Base-by-base conservation (phyloP, 2,113 vertebrate species). In the Salvelinus sp. region DNA sequence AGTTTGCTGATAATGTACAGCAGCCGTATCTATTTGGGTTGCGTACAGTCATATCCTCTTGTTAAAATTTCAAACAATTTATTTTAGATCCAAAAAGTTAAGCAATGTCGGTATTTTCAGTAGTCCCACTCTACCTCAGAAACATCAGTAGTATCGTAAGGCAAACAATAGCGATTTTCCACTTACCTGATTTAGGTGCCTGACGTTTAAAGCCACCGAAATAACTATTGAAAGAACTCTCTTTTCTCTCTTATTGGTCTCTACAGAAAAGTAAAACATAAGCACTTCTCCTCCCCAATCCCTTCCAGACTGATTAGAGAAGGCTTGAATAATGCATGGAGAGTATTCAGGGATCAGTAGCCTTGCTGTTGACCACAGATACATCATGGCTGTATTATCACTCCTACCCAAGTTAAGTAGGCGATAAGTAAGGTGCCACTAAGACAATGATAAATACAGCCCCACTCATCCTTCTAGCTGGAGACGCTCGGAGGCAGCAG, bases 311-410 rank as follows among this genome's bases (percentile, higher is more conserved):
- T 86, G 84, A 88, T 90, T 76, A 85, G 76, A 76, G 77, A 77
- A 72, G 69, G 73, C 81, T 57, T 91, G 90, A 91, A 87, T 90
- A 91, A 92, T 90, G 86, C 84, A 90, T 86, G 74, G 75, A 78
- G 80, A 84, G n/a, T 65, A 12, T 44, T 79, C 73, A 83, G 78
- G 79, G 82, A 83, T 89, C 86, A 86, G 83, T 77, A 66, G 85
- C 79, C 82, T 81, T 77, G 86, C 67, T 75, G 85, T 80, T 87
- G 88, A 86, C 87, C 83, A 84, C 85, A 71, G 82, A 92, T 91
- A 92, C 90, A 93, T 91, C 85, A 87, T 57, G 14, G 20, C 74
- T 60, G 73, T 76, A 69, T 81, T 86, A 86, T 83, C 81, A 77
- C 73, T 70, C 44, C 79, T 84, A 72, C 86, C 76, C 63, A 88